Conservation (phyloP, 2,888 invertebrate species). For the Rugalucina vietnamica region DNA sequence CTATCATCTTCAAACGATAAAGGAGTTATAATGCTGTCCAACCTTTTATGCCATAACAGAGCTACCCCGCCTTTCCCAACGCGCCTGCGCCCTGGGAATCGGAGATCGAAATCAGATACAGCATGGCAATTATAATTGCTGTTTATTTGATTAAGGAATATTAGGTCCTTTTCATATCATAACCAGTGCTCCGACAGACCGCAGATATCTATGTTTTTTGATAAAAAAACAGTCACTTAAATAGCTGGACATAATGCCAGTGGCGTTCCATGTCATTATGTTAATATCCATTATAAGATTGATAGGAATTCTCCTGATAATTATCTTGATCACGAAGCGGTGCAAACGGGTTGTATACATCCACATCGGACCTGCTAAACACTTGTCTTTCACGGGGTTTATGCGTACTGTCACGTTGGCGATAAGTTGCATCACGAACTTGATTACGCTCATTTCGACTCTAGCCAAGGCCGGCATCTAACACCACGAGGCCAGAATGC, state of each 20-base stretch:
- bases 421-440: too few relatives aligned
- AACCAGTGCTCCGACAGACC: constrained; percentile 29
- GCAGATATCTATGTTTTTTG: constrained; percentile 1
- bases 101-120: neutral
- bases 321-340: too few relatives aligned
- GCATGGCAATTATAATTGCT: neutral
- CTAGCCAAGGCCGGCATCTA: too few relatives aligned
- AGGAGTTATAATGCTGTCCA: neutral
- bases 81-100: neutral
- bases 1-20: neutral
- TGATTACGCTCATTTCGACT: too few relatives aligned
- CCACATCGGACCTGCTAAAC: too few relatives aligned
- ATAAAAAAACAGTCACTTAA: neutral
- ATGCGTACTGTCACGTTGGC: too few relatives aligned
- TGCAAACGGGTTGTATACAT: too few relatives aligned
- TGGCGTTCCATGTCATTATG: too few relatives aligned
- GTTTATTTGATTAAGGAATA: constrained; percentile 2
- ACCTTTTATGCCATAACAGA: constrained; percentile 16
- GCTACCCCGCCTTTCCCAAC: constrained; percentile 29
- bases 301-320: too few relatives aligned
- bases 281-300: too few relatives aligned
- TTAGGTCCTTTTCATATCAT: constrained; percentile 4
- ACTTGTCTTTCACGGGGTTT: too few relatives aligned
- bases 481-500: too few relatives aligned
- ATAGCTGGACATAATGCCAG: constrained; percentile 18